These are phyloP conservation scores for Lasioglossum zephyrum DNA, from an alignment of 2,888 invertebrate genomes.

Conservation along the genomic window DNA sequence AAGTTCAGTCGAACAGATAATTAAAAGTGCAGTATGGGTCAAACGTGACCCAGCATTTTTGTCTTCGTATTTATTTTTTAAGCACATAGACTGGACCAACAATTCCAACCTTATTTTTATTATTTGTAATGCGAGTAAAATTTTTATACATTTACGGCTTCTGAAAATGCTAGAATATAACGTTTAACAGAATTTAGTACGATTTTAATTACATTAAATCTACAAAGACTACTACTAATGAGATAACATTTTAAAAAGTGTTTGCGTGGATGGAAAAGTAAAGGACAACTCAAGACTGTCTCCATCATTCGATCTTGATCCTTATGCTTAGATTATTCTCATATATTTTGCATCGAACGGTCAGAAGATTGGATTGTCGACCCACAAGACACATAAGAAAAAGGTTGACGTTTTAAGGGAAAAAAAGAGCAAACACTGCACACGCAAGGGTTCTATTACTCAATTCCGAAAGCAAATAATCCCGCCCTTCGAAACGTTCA, in stretches of 20 bases:
- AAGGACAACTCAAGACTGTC: neutral
- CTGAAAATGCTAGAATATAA: too few relatives aligned
- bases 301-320: neutral
- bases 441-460: conserved; percentile 47
- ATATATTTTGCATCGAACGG: neutral
- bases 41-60: too few relatives aligned
- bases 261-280: neutral
- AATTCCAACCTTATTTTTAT: neutral
- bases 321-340: neutral
- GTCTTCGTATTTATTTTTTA: neutral
- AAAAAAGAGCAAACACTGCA: conserved; percentile 33
- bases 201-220: too few relatives aligned
- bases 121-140: neutral
- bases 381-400: neutral
- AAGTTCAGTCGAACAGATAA: too few relatives aligned
- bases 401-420: neutral
- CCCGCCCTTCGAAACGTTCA: conserved; percentile 46
- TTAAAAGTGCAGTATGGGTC: too few relatives aligned
- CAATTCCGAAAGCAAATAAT: conserved; percentile 52
- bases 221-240: too few relatives aligned
- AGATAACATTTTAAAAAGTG: neutral
- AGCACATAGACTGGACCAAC: neutral
- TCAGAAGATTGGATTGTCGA: neutral
- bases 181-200: too few relatives aligned
- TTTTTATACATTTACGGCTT: too few relatives aligned